Percentiles rank a stretch among this genome's conserved stretches.
Evolutionary conservation across 2,888 invertebrate species (phyloP).

Genomic region (Cheilosia variabilis): DNA sequence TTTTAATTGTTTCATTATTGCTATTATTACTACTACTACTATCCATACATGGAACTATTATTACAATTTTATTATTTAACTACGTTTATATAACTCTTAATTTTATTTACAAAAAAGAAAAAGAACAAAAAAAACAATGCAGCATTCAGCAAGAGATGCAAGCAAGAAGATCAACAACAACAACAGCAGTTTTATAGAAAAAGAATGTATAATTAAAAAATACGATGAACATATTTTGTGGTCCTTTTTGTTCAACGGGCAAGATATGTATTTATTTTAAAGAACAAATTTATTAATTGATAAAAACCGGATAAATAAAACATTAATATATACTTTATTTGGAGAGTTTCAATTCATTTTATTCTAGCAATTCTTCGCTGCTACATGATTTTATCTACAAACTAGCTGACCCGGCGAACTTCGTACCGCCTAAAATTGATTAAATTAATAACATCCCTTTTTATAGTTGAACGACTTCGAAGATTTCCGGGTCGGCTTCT

Average conservation of each 20-base stretch:
- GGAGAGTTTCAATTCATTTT: conserved; percentile 1
- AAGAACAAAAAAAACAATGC: conserved; percentile 9
- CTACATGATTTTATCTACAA: no score
- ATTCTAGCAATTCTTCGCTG: neutral
- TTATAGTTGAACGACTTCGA: no score
- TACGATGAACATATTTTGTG: conserved; percentile 64
- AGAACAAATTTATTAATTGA: conserved; percentile 71
- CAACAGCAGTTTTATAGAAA: conserved; percentile 26
- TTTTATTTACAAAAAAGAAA: conserved; percentile 46
- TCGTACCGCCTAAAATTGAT: no score
- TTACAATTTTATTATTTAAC: conserved; percentile 68
- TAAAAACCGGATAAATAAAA: conserved; percentile 71
- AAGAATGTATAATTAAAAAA: conserved; percentile 36
- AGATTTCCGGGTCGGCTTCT: no score
- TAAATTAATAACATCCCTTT: no score
- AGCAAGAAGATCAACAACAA: conserved; percentile 35
- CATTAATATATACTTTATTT: conserved; percentile 69
- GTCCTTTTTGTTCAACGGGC: conserved; percentile 63
- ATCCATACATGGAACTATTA: conserved; percentile 53
- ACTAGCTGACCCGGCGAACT: no score
- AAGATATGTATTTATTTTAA: conserved; percentile 71
- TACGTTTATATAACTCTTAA: conserved; percentile 62
- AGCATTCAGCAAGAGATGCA: conserved; percentile 49
- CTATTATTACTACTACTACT: conserved; percentile 63
- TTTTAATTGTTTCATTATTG: conserved; percentile 74